phyloP scores from a whole-genome alignment of 2,113 vertebrate species.

The Myiopsitta monachus region DNA sequence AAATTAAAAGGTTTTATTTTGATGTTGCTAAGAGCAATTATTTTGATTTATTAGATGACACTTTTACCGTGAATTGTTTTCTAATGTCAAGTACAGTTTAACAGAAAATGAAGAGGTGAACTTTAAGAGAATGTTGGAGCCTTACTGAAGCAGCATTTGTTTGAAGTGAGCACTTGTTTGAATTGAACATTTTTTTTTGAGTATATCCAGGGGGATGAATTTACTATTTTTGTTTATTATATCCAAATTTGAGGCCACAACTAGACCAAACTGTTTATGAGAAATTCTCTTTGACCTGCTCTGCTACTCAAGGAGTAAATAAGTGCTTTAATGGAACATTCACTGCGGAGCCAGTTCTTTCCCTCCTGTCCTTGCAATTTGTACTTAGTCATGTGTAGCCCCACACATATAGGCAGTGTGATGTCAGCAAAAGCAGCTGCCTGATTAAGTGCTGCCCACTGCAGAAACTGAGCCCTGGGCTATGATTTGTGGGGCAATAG shows the following conservation, averaged over 20 bases:
- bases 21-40: neutral
- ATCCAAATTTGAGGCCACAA: neutral
- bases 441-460: neutral
- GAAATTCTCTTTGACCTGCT: neutral
- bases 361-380: slow-evolving; percentile 48
- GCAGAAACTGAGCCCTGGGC: neutral
- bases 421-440: slow-evolving; percentile 45
- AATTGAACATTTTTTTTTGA: neutral
- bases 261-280: neutral
- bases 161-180: neutral
- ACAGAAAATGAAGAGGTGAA: neutral
- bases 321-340: slow-evolving; percentile 11
- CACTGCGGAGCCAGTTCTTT: slow-evolving; percentile 21
- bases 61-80: neutral
- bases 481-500: neutral
- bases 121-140: neutral
- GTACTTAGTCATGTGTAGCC: slow-evolving; percentile 7
- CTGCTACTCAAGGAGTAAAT: slow-evolving; percentile 43
- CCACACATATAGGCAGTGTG: neutral
- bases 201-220: neutral
- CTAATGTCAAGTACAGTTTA: neutral
- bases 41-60: neutral
- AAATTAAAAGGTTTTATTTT: neutral
- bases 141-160: neutral
- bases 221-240: neutral